Evolutionary conservation across 2,797 vertebrate species (phyloP).

Genomic region (Cirrhinus mrigala): DNA sequence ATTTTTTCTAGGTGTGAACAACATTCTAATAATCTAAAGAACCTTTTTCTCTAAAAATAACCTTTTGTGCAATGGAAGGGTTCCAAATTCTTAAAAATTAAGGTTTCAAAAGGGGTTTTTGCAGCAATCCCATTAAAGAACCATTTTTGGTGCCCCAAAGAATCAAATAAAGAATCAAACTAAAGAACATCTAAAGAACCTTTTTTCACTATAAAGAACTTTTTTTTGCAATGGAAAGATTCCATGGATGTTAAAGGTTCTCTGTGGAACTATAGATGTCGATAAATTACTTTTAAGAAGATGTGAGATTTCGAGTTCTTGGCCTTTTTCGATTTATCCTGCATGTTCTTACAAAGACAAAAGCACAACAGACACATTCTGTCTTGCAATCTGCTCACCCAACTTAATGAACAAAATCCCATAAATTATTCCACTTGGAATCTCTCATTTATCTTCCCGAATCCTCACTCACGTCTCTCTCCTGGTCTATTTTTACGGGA

Average conservation of each 20-base stretch:
- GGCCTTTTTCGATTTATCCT: background rate
- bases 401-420: slow-evolving; percentile 24
- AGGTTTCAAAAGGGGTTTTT: no score
- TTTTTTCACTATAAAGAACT: background rate
- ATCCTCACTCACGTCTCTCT: slow-evolving; percentile 20
- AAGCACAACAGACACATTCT: background rate
- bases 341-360: background rate
- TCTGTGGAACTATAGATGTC: background rate
- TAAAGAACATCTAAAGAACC: background rate
- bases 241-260: background rate
- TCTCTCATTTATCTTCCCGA: slow-evolving; percentile 7
- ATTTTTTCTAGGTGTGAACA: no score
- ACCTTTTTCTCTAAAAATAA: no score
- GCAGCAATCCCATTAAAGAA: no score
- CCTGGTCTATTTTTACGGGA: slow-evolving; percentile 19
- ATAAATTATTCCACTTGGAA: slow-evolving; percentile 37
- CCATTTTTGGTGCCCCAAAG: no score
- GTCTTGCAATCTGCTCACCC: slow-evolving; percentile 18
- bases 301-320: background rate
- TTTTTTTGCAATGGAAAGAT: background rate
- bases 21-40: no score
- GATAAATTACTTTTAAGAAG: background rate
- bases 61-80: no score
- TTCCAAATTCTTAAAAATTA: no score
- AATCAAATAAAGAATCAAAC: no score